Evolutionary conservation across 1,140 invertebrate genomes (phyloP).

Genomic region (Cephus cinctus): DNA sequence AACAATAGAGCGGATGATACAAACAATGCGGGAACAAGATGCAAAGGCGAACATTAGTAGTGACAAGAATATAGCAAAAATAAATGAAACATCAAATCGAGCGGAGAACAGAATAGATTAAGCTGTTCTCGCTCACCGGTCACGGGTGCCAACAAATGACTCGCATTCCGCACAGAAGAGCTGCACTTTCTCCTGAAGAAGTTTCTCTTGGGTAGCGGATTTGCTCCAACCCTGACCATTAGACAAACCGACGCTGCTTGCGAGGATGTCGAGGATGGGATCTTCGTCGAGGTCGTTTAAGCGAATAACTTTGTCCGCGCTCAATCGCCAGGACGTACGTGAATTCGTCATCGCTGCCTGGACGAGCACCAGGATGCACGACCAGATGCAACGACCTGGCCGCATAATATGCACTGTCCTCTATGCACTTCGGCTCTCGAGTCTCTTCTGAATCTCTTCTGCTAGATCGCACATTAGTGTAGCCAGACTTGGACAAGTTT

Average conservation of each 20-base stretch:
- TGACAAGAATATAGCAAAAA: not conserved
- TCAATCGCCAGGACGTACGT: conserved; percentile 49
- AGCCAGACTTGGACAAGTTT: no score
- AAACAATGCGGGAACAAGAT: not conserved
- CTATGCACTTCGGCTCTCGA: no score
- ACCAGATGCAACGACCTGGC: no score
- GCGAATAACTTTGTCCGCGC: conserved; percentile 43
- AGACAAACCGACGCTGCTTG: conserved; percentile 29
- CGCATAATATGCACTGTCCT: no score
- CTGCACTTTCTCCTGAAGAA: conserved; percentile 40
- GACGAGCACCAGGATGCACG: conserved; percentile 44
- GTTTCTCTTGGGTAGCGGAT: conserved; percentile 36
- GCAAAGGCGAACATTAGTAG: not conserved
- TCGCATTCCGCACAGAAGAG: conserved; percentile 47
- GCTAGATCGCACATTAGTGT: no score
- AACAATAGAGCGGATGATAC: not conserved
- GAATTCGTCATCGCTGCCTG: conserved; percentile 48
- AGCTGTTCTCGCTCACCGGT: conserved; percentile 34
- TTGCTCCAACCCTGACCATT: conserved; percentile 49
- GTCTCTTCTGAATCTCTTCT: no score
- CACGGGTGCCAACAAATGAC: conserved; percentile 34
- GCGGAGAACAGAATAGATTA: not conserved
- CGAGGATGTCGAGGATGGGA: conserved; percentile 47
- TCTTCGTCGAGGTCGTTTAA: conserved; percentile 38
- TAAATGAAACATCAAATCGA: not conserved